Evolutionary conservation across 2,888 invertebrate genomes (phyloP), one percentile per base, ranked within the genome.

Genomic region (Philereme transversata): DNA sequence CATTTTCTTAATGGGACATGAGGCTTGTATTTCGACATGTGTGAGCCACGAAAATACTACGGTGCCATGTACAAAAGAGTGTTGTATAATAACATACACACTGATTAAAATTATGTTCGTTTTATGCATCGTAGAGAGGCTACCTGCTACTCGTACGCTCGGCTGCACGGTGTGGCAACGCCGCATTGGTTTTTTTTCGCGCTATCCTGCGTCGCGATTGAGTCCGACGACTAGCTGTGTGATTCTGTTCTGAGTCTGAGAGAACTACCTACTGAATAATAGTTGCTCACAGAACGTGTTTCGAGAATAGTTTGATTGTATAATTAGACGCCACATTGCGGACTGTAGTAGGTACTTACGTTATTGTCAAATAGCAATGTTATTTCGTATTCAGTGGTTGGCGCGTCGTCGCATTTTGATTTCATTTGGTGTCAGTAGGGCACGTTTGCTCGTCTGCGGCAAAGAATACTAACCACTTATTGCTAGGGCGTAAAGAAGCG

Each of bases 91-190:
- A 82, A 82, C 72, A 72, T 72, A 75, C 72, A 81, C 73, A 72
- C 75, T 72, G 73, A 77, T 72, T 75, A 49, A 76, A 64, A 76
- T 72, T 70, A 71, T 70, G 71, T 72, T 73, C 77, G 75, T 81
- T 81, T 81, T 83, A 79, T 84, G 85, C 83, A 85, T 83, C 81
- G 83, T 84, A 71, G 78, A 41, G 60, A 84, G 82, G 81, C 89
- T 88, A 87, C 88, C 87, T 87, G 87, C 86, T 85, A 85, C 81
- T 82, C 82, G 84, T 85, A 83, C 83, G 86, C 82, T 86, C 84
- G 82, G 82, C 73, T 82, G 90, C 87, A 87, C 91, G 87, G 84
- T 83, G 83, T 83, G 91, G 91, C 91, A 92, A 92, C 91, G 89
- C 80, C 89, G 91, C 91, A 80, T 82, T 83, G 74, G 81, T 81